Conservation (phyloP, 2,797 vertebrate genomes). For the Sternarchorhynchus goeldii region DNA sequence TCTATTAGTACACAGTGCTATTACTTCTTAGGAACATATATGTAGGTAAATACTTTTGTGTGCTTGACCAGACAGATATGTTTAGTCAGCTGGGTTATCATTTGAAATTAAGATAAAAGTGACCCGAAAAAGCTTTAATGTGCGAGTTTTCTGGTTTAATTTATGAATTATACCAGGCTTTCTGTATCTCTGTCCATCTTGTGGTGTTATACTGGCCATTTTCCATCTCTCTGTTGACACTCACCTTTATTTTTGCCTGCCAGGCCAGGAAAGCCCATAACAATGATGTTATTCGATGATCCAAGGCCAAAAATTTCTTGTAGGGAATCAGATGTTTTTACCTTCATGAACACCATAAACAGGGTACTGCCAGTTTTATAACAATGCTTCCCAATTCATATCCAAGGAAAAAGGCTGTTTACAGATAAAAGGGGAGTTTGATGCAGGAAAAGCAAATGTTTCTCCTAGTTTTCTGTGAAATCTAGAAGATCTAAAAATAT, state of each 20-base stretch:
- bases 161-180: too few species aligned
- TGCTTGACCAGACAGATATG: conserved; percentile 52
- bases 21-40: conserved; percentile 38
- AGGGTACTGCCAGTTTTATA: background rate
- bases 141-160: too few species aligned
- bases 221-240: conserved; percentile 3
- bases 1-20: background rate
- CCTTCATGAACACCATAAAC: conserved; percentile 7
- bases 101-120: conserved; percentile 53
- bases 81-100: conserved; percentile 33
- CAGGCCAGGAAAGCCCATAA: background rate
- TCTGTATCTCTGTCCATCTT: conserved; percentile 38
- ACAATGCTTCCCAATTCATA: background rate
- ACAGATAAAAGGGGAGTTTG: background rate
- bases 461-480: too few species aligned
- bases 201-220: background rate
- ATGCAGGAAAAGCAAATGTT: too few species aligned
- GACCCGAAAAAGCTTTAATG: conserved; percentile 29
- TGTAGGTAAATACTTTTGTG: conserved; percentile 48
- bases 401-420: background rate
- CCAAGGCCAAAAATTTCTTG: background rate
- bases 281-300: conserved; percentile 8
- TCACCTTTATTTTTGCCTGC: background rate
- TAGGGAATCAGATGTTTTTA: conserved; percentile 17
- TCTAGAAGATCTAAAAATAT: too few species aligned